phyloP scores from a whole-genome alignment of 2,113 vertebrate genomes.

The Urocolius indicus region DNA sequence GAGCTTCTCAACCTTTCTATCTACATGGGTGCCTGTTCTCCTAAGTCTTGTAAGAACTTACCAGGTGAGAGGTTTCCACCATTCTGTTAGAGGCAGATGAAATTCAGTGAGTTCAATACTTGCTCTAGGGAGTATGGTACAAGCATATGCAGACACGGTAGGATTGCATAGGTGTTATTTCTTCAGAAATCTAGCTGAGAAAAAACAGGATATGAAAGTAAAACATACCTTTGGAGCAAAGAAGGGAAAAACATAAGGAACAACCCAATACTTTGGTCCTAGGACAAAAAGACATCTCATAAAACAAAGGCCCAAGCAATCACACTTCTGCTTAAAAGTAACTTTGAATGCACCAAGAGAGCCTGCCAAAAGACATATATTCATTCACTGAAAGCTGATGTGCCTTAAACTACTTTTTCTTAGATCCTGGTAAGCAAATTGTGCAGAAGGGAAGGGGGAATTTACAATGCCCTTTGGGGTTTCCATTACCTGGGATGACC shows the following conservation, averaged over 20 bases:
- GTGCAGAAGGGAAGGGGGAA: not conserved
- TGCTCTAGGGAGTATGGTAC: not conserved
- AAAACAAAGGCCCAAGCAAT: not conserved
- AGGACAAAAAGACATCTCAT: not conserved
- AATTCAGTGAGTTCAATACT: not conserved
- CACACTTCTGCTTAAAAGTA: not conserved
- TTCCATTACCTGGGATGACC: not conserved
- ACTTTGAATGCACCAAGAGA: not conserved
- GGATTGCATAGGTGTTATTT: not conserved
- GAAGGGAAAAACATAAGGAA: not conserved
- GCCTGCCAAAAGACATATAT: not conserved
- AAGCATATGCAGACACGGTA: not conserved
- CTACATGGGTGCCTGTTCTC: fast-evolving
- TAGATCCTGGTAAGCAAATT: not conserved
- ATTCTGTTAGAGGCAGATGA: not conserved
- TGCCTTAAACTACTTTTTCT: not conserved
- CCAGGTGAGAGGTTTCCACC: not conserved
- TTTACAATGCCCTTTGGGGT: not conserved
- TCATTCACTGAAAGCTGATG: not conserved
- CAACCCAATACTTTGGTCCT: not conserved
- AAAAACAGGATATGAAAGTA: not conserved
- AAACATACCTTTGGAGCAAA: not conserved
- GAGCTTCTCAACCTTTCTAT: not conserved
- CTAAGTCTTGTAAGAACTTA: not conserved
- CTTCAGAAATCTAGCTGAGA: not conserved